Base-by-base conservation (phyloP, 2,888 invertebrate genomes). In the Ernsta delagoae region DNA sequence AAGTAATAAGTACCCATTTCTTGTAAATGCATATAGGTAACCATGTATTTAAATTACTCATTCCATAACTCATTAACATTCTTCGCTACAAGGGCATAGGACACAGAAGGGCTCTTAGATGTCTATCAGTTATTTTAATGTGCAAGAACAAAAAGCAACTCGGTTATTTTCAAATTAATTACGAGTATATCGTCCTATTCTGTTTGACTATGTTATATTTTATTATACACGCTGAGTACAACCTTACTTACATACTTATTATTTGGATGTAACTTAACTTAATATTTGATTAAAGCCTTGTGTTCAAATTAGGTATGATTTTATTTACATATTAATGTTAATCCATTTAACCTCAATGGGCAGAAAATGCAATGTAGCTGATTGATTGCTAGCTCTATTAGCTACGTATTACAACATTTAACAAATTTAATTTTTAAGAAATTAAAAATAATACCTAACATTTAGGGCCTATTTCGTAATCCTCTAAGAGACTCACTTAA, bases 81-180 rank as follows among this genome's bases (percentile, higher is more conserved):
- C 53, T 60, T 36, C 9, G 59, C 54, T 41, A 36, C 48, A 16
- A 59, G 31, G 36, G 8, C n/a, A 36, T 12, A 56, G 9, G 11
- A 57, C 36, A 12, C 36, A 39, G 31, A 54, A 12, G 54, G 54
- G 54, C 5, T 54, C 2, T 11, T 7, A 54, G 34, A 54, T 34
- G 31, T 6, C 31, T 54, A 54, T 54, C 54, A 54, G 11, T 24
- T 54, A 54, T 54, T 54, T 54, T 54, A 9, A 54, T 54, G 54
- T 11, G 11, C 31, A 31, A 11, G 24, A 11, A 54, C 54, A 31
- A 31, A 31, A 11, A n/a, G 4, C 24, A 53, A 53, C 7, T 8
- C n/a, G n/a, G n/a, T n/a, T n/a, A n/a, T n/a, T n/a, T n/a, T n/a
- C n/a, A n/a, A n/a, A n/a, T n/a, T n/a, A n/a, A n/a, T n/a, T n/a